These are phyloP conservation scores for Dryobates pubescens DNA, from an alignment of 2,797 vertebrate species.

Conservation along the genomic window DNA sequence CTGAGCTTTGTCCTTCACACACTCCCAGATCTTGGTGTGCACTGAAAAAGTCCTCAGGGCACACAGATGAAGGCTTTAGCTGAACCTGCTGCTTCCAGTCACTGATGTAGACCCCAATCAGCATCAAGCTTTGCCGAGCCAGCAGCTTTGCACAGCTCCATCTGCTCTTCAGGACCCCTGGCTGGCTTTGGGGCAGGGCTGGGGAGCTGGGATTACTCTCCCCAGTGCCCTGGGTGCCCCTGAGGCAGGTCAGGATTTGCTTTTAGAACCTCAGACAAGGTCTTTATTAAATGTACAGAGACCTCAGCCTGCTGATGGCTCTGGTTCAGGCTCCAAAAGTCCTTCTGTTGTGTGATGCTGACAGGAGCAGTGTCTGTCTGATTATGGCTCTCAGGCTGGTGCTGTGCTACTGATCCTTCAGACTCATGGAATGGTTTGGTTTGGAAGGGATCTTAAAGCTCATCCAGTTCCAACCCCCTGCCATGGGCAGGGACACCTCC, in stretches of 20 bases:
- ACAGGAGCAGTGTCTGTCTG: not conserved
- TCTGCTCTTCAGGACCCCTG: not conserved
- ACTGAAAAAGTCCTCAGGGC: not conserved
- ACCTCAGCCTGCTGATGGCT: not conserved
- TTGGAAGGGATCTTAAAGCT: too few species aligned
- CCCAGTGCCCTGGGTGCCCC: not conserved
- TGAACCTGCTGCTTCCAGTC: not conserved
- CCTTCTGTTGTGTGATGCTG: not conserved
- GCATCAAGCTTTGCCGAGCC: not conserved
- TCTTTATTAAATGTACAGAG: not conserved
- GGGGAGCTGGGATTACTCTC: not conserved
- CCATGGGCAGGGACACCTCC: too few species aligned
- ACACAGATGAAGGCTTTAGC: not conserved
- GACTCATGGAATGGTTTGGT: too few species aligned
- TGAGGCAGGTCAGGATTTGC: not conserved
- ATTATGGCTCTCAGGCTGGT: too few species aligned
- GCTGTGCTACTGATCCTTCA: too few species aligned
- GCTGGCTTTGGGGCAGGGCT: not conserved
- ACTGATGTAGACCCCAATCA: not conserved
- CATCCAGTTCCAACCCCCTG: too few species aligned
- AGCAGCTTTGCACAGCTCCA: not conserved
- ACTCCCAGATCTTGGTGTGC: not conserved
- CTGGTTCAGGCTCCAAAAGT: not conserved
- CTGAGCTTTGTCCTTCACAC: not conserved
- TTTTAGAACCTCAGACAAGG: not conserved